Evolutionary conservation across 2,888 invertebrate species (phyloP), one percentile per base, ranked within the genome.

Genomic region (Timema cristinae): DNA sequence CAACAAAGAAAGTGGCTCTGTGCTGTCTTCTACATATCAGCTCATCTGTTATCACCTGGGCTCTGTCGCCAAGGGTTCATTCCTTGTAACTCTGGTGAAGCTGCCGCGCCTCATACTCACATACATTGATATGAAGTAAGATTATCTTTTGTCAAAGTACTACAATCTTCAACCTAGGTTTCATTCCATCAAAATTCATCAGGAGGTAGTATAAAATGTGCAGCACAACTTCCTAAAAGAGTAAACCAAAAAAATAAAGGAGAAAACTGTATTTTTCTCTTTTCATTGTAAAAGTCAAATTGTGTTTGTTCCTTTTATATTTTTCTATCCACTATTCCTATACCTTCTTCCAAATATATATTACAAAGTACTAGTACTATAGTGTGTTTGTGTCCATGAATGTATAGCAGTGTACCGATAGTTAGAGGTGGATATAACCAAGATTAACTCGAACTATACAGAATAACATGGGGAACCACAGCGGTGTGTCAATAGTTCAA

Each of bases 31-130:
- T 0, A 89, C 92, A 77, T 88, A 90, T 69, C 92, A 92, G 78
- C 83, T 94, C 50, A 79, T 93, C 7, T 91, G 92, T 79, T 98
- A 96, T 80, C 97, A 98, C 82, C 84, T 97, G 78, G 98, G 98
- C 13, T 95, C 98, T 0, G 91, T 97, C 6, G 98, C 97, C 0
- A 92, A 97, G 79, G 98, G 98, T 4, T 95, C 97, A 0, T 88
- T 98, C 76, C 85, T 98, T 54, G 95, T 98, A 74, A 96, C 97
- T 0, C 84, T 97, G 68, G 93, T 97, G 79, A 97, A 97, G 84
- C 84, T 98, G 72, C 95, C 97, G 15, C 86, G 98, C 67, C 86
- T 96, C 2, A 89, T 97, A 76, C 84, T 98, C 75, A 93, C 93
- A 15, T 96, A 93, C 82, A 80, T 97, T n/a, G 91, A 97, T 81